Base-by-base conservation (phyloP, 2,113 vertebrate genomes). In the Gambusia holbrooki region DNA sequence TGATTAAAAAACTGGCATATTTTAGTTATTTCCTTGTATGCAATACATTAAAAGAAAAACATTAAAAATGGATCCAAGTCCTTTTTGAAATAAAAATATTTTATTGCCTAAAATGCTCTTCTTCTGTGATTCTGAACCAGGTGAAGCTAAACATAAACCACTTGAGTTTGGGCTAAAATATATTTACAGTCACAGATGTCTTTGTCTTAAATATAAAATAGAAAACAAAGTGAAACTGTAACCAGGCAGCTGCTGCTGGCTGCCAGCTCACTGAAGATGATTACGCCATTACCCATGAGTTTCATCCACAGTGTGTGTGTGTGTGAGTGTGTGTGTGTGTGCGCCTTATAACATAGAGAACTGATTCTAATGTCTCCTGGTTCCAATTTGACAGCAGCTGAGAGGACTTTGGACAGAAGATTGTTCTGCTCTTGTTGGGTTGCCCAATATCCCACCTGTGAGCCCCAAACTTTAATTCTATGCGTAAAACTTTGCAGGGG, bases 331-430 rank as follows among this genome's bases (percentile, higher is more conserved):
- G 35, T 11, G 33, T 35, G 33, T 2, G 33, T 35, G 33, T 0
- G 35, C 0, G 35, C 1, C 35, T 37, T 37, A 37, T 37, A 37
- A 37, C 35, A 37, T 74, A 85, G 86, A 91, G 88, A 81, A 63
- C 80, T 83, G 84, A 88, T 93, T 94, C 82, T 80, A 64, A 66
- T 25, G 71, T 70, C 74, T 88, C 83, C 92, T 93, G 92, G 81
- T 92, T 93, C 85, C 78, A 90, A 89, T 94, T 93, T 89, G 78
- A 68, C 74, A 73, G 69, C 73, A 70, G 29, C 76, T 48, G 75
- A 17, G 72, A 54, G 69, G 69, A 51, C 74, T 74, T 27, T 62
- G 61, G 70, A 71, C 66, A 64, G 66, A 30, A 69, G 37, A 81
- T 86, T 89, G 81, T 89, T 77, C 85, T 75, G 75, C 42, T 85